phyloP scores from a whole-genome alignment of 2,113 vertebrate genomes.

The Anolis sagrei region DNA sequence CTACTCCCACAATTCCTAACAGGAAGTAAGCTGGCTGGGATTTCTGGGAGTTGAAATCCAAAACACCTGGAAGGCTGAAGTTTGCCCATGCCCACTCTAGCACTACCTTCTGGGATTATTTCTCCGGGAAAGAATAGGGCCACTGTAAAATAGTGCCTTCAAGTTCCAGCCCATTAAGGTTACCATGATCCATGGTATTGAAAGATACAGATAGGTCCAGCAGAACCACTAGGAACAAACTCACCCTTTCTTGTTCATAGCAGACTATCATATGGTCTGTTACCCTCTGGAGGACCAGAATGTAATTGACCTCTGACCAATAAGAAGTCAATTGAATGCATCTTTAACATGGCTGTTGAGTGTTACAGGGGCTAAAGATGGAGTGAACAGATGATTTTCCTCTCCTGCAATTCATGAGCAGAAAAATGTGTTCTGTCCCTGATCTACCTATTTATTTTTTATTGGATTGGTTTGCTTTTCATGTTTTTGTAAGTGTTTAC shows the following conservation, averaged over 20 bases:
- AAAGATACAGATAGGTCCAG: background rate
- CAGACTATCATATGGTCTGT: too few species aligned
- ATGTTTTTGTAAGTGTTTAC: background rate
- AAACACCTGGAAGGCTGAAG: too few species aligned
- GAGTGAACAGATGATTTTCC: background rate
- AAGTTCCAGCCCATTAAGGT: background rate
- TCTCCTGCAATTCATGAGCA: too few species aligned
- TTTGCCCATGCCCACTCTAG: background rate
- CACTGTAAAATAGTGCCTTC: background rate
- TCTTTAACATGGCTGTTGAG: background rate
- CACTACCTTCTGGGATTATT: too few species aligned
- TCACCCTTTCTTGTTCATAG: background rate
- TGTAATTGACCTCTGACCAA: too few species aligned
- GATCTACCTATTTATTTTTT: background rate
- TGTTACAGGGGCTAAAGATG: background rate
- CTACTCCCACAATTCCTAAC: too few species aligned
- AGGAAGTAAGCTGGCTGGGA: too few species aligned
- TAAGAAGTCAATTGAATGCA: too few species aligned
- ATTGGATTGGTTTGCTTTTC: background rate
- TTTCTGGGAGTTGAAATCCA: too few species aligned
- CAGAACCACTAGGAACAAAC: background rate
- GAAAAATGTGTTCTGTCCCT: rapidly evolving
- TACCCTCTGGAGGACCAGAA: too few species aligned
- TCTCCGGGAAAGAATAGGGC: background rate
- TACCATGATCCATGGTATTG: background rate